Evolutionary conservation across 2,113 vertebrate genomes (phyloP), one percentile per base, ranked within the genome.

Genomic region (Nothobranchius furzeri): DNA sequence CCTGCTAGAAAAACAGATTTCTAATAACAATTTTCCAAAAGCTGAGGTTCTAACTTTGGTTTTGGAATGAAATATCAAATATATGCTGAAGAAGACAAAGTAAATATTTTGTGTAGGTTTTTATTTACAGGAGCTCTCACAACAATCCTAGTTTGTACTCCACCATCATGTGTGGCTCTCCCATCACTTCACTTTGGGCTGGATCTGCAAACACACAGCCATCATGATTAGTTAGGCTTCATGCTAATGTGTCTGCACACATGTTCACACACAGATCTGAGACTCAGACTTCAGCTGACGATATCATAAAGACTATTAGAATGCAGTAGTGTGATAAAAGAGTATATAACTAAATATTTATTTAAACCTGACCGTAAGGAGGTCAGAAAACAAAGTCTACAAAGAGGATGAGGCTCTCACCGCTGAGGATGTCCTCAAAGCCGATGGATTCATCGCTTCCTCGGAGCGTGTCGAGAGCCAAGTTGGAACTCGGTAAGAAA

Each of bases 391-490:
- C 30, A 30, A 30, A 30, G 30, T 30, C 30, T 30, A 30, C 30
- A 30, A 5, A 9, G 37, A 40, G 9, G 37, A 40, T 0, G 14
- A 46, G n/a, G 0, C 12, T 14, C 86, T 93, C 90, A 98, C 98
- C 97, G 42, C 93, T 95, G 77, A 98, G 95, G 79, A 99, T 92
- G 84, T 99, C 97, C 82, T 99, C 96, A 90, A 99, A 99, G 57
- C 95, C 87, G 40, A 99, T 93, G 75, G 77, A 88, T 50, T 96
- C 96, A 70, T 96, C 94, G 6, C 84, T 95, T 62, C 96, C 96
- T 70, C 92, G 91, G 85, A 99, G 92, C 5, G 95, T 96, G 84
- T 98, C 97, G 56, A 98, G 77, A 10, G 95, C 94, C 68, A 99
- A 76, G 72, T 98, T 95, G 62, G 97, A 98, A 69, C 96, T 99